Conservation (phyloP, 1,140 invertebrate species). For the Charaxes varanes region DNA sequence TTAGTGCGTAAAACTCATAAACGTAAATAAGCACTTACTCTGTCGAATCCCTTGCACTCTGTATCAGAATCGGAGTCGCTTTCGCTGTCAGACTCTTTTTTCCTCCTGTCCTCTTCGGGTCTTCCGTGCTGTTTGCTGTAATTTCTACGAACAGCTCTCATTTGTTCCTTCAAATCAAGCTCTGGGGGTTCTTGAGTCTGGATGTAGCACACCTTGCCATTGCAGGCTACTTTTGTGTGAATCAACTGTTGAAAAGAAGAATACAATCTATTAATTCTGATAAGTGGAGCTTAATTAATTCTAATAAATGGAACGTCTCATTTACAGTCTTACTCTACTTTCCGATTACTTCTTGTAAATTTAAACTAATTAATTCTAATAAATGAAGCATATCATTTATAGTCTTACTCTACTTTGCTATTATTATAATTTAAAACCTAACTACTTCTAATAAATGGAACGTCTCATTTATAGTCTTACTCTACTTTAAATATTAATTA, state of each 20-base stretch:
- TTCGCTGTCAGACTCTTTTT: conserved; percentile 61
- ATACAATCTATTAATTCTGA: too few species aligned
- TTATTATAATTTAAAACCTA: too few species aligned
- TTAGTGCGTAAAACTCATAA: conserved; percentile 6
- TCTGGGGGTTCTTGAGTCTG: conserved; percentile 30
- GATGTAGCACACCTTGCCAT: conserved; percentile 49
- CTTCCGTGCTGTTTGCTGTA: conserved; percentile 71
- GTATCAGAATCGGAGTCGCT: conserved; percentile 77
- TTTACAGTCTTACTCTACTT: too few species aligned
- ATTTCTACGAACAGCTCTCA: conserved; percentile 24
- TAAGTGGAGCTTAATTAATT: too few species aligned
- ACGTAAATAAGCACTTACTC: conserved; percentile 49
- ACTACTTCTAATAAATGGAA: too few species aligned
- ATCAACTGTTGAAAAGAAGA: conserved; percentile 36
- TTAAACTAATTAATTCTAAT: too few species aligned
- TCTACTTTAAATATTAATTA: too few species aligned
- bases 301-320: background rate
- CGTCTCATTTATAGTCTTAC: background rate
- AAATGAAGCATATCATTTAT: too few species aligned
- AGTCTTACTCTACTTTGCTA: too few species aligned
- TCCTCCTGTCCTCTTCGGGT: conserved; percentile 63
- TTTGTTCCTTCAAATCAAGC: conserved; percentile 21
- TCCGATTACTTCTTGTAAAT: too few species aligned
- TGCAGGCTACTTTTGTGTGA: conserved; percentile 51
- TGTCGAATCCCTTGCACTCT: conserved; percentile 73